A percentile compares a stretch with the other conserved stretches of the same genome.
phyloP scores from a whole-genome alignment of 2,113 vertebrate species.

The Podocnemis expansa region DNA sequence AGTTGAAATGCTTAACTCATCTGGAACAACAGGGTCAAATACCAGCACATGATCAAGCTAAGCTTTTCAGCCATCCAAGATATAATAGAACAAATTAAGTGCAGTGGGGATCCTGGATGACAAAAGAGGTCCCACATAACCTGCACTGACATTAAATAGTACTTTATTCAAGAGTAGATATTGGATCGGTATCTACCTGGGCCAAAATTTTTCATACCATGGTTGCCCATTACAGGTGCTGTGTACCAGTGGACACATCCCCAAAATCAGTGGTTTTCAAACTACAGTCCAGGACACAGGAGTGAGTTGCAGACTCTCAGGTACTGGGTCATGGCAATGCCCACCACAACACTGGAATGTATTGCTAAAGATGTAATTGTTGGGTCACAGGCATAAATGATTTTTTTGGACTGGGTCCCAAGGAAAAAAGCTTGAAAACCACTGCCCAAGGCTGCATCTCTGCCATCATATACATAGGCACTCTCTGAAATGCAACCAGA shows the following conservation, averaged over 20 bases:
- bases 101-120: fast-evolving
- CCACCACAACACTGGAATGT: too few species aligned
- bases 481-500: not conserved
- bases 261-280: too few species aligned
- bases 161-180: not conserved
- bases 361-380: too few species aligned
- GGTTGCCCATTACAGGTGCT: not conserved
- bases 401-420: too few species aligned
- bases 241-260: not conserved
- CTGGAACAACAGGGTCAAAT: not conserved
- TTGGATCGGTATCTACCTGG: not conserved
- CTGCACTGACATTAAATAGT: not conserved
- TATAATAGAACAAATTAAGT: fast-evolving
- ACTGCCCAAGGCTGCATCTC: not conserved
- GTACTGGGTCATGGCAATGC: too few species aligned
- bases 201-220: not conserved
- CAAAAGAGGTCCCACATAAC: not conserved
- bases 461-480: not conserved
- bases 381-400: too few species aligned
- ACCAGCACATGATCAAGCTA: fast-evolving
- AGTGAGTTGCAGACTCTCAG: too few species aligned
- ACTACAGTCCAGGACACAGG: too few species aligned
- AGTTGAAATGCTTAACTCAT: not conserved
- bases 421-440: too few species aligned
- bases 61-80: not conserved